phyloP scores from a whole-genome alignment of 2,113 vertebrate genomes.

The Ochotona curzoniae region DNA sequence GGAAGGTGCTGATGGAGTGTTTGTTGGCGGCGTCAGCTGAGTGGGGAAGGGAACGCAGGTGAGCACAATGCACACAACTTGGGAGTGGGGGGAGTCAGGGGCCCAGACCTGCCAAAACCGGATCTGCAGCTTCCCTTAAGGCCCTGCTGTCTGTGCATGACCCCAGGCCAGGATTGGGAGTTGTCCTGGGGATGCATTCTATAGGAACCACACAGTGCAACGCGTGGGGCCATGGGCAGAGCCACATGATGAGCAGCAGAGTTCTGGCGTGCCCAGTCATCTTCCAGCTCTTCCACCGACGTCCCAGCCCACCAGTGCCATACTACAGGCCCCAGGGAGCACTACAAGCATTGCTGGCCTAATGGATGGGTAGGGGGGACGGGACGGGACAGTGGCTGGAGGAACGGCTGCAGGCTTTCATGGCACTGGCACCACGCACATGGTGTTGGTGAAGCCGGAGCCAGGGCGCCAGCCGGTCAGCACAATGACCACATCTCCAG shows the following conservation, averaged over 20 bases:
- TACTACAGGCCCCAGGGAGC: constrained; percentile 58
- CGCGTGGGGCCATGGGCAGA: too few relatives aligned
- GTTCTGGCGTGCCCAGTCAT: neutral
- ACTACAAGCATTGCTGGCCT: constrained; percentile 74
- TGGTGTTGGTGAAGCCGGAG: constrained; percentile 98
- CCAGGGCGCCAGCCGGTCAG: constrained; percentile 98
- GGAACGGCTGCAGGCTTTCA: constrained; percentile 79
- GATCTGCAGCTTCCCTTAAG: neutral
- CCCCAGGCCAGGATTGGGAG: neutral
- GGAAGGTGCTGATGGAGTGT: constrained; percentile 33
- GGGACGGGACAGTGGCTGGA: constrained; percentile 36
- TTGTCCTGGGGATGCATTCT: constrained; percentile 21
- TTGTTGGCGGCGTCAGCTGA: neutral
- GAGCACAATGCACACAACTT: neutral
- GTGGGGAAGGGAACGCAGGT: neutral
- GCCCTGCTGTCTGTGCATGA: neutral
- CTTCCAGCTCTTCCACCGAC: neutral
- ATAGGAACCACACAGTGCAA: neutral
- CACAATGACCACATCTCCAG: constrained; percentile 92
- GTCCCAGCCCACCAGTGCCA: constrained; percentile 52
- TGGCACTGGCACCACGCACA: constrained; percentile 96
- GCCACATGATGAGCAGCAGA: neutral
- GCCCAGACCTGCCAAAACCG: neutral
- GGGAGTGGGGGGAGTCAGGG: neutral
- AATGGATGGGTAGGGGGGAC: constrained; percentile 48